phyloP scores from a whole-genome alignment of 2,797 vertebrate species.

The Ceryle rudis region DNA sequence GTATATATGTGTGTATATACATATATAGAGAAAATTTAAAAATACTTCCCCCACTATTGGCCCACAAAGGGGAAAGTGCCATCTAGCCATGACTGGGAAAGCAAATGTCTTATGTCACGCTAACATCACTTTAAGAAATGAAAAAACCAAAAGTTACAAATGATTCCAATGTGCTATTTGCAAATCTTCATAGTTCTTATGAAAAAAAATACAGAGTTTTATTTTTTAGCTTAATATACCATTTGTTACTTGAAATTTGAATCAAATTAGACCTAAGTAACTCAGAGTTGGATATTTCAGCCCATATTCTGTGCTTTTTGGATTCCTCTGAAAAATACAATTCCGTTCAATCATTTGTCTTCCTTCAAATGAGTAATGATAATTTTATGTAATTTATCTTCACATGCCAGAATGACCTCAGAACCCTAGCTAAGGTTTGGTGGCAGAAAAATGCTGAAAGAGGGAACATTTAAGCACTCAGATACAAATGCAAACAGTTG shows the following conservation, averaged over 20 bases:
- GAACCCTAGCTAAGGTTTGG: not conserved
- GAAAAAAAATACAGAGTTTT: not conserved
- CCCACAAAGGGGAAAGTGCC: not conserved
- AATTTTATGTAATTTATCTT: slow-evolving; percentile 49
- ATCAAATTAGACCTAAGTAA: not conserved
- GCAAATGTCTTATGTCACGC: not conserved
- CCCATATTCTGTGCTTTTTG: not conserved
- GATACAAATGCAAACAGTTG: not conserved
- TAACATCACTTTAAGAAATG: not conserved
- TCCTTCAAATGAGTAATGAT: slow-evolving; percentile 23
- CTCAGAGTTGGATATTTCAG: not conserved
- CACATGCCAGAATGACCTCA: not conserved
- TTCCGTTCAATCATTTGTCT: not conserved
- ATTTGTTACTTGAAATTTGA: not conserved
- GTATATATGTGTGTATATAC: not conserved
- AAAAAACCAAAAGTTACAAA: not conserved
- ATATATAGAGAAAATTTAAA: not conserved
- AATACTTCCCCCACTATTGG: not conserved
- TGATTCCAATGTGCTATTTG: not conserved
- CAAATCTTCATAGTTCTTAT: not conserved
- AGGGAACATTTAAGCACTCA: not conserved
- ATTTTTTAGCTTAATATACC: not conserved
- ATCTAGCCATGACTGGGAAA: not conserved
- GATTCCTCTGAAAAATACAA: not conserved
- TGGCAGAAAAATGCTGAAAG: slow-evolving; percentile 43